phyloP scores from a whole-genome alignment of 2,888 invertebrate species.

The Stenoptilia bipunctidactyla region DNA sequence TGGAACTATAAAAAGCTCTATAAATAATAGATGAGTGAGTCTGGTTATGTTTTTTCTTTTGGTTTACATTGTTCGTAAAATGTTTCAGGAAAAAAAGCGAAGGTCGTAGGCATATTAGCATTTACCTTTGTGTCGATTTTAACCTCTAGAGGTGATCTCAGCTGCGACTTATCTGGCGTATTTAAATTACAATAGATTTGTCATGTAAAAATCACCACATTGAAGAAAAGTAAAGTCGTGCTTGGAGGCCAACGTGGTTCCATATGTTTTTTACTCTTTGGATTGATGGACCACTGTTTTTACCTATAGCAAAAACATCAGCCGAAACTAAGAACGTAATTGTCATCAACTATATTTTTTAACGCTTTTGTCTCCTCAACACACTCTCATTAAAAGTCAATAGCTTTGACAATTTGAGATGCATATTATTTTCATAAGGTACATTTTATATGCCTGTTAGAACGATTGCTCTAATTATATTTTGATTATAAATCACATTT shows the following conservation, averaged over 20 bases:
- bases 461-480: no score
- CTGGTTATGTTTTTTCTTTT: background rate
- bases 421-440: no score
- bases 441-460: no score
- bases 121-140: conserved; percentile 47
- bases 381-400: no score
- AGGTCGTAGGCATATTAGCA: conserved; percentile 42
- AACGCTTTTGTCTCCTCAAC: no score
- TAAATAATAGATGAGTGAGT: background rate
- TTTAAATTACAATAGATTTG: conserved; percentile 51
- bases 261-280: no score
- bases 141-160: conserved; percentile 49
- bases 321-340: no score
- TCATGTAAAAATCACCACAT: conserved; percentile 31
- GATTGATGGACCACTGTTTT: no score
- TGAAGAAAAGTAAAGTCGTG: conserved; percentile 21
- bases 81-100: conserved; percentile 35
- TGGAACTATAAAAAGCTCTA: conserved; percentile 1
- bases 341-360: no score
- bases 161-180: conserved; percentile 35
- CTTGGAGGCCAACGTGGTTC: conserved; percentile 7
- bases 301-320: no score
- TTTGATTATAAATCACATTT: no score
- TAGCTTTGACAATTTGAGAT: no score
- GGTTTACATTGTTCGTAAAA: conserved; percentile 1